Conservation (phyloP, 2,113 vertebrate genomes). For the Poeciliopsis turrubarensis region DNA sequence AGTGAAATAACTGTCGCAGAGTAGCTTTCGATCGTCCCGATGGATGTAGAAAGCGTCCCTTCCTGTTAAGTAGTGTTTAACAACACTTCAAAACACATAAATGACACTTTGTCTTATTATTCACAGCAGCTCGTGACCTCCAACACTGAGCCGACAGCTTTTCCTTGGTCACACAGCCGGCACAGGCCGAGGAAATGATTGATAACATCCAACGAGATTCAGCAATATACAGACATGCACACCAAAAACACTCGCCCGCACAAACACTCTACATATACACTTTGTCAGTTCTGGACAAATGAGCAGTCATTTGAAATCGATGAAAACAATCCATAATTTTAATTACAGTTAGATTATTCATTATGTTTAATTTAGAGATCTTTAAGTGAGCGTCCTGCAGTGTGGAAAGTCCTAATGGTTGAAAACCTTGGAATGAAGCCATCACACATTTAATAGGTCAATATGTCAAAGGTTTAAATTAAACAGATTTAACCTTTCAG, state of each 20-base stretch:
- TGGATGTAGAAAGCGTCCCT: conserved; percentile 26
- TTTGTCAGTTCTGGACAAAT: background rate
- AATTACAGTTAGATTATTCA: background rate
- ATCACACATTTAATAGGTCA: background rate
- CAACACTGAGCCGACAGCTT: conserved; percentile 53
- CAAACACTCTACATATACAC: background rate
- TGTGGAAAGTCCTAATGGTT: background rate
- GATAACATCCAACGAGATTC: conserved; percentile 44
- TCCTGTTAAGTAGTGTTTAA: conserved; percentile 57
- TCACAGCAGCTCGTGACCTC: conserved; percentile 47
- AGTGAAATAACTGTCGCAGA: conserved; percentile 33
- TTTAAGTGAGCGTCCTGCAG: background rate
- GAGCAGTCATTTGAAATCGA: conserved; percentile 4
- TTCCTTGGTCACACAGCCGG: conserved; percentile 36
- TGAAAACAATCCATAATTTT: background rate
- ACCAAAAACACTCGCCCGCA: background rate
- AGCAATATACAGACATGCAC: conserved; percentile 2
- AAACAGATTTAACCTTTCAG: background rate
- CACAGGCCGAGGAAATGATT: conserved; percentile 44
- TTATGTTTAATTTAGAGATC: background rate
- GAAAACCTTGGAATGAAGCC: background rate
- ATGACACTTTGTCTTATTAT: conserved; percentile 58
- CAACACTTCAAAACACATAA: conserved; percentile 52
- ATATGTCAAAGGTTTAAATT: background rate
- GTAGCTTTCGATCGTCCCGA: conserved; percentile 26